Evolutionary conservation across 1,140 invertebrate genomes (phyloP), one percentile per base, ranked within the genome.

Genomic region (Drosophila tsacasi): DNA sequence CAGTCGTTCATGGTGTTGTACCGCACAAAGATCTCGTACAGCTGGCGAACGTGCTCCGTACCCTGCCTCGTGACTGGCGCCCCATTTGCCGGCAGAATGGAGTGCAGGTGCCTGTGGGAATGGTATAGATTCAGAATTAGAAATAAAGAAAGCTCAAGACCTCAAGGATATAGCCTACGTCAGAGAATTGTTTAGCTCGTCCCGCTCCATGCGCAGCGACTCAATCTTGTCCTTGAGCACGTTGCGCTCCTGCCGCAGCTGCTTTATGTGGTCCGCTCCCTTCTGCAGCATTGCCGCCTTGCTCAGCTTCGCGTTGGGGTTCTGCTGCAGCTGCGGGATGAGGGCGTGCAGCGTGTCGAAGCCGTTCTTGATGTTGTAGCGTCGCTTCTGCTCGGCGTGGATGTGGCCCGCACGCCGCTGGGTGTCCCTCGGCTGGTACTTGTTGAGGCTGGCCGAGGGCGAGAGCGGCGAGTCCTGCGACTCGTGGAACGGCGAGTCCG

Each of bases 281-380:
- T 99, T 99, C 86, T 99, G 98, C 46, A 99, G 93, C 97, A 99
- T 98, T 1, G 98, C 97, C 25, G 98, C 98, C 94, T 99, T 99
- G 93, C 97, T 97, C 69, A 97, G 94, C 96, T 99, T 99, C 2
- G 97, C 95, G 92, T 97, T 98, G 6, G 98, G 97, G 94, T 98
- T 99, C 83, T 97, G 96, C 93, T 96, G 97, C 15, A 99, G 94
- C 73, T 97, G 96, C 19, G 98, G 98, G 91, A 99, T 98, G n/a
- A 99, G 94, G 66, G 96, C 96, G 93, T 99, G 97, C 61, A 99
- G 94, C 92, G 96, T 97, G 93, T 99, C 98, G 93, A 99, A 99
- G 27, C 98, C 98, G 94, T 97, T 98, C 94, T 99, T 99, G 77
- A 99, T 99, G 92, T 99, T 99, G 92, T 97, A 98, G 42, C 99